phyloP scores from a whole-genome alignment of 2,113 vertebrate genomes.

The Spheniscus mendiculus region DNA sequence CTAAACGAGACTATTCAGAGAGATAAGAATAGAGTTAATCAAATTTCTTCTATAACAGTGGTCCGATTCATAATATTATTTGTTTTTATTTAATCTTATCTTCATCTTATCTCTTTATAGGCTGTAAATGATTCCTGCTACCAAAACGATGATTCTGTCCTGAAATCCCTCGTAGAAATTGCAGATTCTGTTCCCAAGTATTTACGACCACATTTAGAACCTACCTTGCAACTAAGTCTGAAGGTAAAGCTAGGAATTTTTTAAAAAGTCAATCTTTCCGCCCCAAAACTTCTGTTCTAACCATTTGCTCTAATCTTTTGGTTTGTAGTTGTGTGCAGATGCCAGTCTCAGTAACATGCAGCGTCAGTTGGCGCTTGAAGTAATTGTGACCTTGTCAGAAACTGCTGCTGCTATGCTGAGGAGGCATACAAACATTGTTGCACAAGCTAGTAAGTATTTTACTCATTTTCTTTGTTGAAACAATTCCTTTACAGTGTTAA shows the following conservation, averaged over 20 bases:
- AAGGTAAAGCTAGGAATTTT: conserved; percentile 78
- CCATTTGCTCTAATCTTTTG: background rate
- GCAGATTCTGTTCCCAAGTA: conserved; percentile 97
- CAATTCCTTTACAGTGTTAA: background rate
- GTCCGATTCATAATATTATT: background rate
- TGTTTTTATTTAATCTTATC: background rate
- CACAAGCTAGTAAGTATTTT: conserved; percentile 89
- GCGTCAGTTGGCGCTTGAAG: conserved; percentile 93
- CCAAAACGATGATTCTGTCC: conserved; percentile 93
- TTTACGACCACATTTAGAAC: conserved; percentile 92
- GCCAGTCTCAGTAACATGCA: conserved; percentile 94
- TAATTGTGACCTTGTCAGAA: conserved; percentile 96
- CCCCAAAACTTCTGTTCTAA: background rate
- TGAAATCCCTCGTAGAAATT: conserved; percentile 97
- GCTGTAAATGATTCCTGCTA: conserved; percentile 96
- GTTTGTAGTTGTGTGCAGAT: conserved; percentile 89
- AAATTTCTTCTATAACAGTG: background rate
- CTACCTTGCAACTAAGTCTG: conserved; percentile 92
- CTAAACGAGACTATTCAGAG: background rate
- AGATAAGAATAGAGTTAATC: background rate
- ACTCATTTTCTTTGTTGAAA: background rate
- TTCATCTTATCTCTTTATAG: conserved; percentile 69
- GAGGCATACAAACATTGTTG: conserved; percentile 91
- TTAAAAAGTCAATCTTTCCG: background rate
- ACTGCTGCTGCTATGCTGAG: conserved; percentile 97